phyloP scores from a whole-genome alignment of 2,797 vertebrate species.

The Trematomus bernacchii region DNA sequence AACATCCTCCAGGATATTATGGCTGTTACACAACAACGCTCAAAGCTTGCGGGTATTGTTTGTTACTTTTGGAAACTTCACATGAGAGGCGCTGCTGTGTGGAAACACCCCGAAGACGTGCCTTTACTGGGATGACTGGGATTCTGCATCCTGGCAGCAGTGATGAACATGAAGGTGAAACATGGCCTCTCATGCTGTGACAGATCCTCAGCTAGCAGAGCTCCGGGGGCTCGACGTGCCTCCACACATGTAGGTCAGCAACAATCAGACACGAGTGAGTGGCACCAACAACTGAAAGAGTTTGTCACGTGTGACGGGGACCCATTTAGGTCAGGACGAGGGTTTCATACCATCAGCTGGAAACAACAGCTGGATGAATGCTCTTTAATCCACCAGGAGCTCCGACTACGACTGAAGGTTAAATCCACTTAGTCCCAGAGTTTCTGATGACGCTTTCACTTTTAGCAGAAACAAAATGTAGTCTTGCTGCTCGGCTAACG shows the following conservation, averaged over 20 bases:
- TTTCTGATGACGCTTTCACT: not conserved
- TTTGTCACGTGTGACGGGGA: not conserved
- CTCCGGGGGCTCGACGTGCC: not conserved
- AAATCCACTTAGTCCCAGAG: not conserved
- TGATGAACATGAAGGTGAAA: not conserved
- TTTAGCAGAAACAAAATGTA: too few species aligned
- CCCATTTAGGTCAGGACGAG: not conserved
- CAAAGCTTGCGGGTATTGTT: not conserved
- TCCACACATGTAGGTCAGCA: constrained; percentile 23
- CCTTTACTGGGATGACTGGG: constrained; percentile 3
- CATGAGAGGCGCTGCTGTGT: not conserved
- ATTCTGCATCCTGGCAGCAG: not conserved
- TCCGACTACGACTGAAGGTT: not conserved
- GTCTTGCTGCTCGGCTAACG: not conserved
- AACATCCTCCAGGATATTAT: constrained; percentile 25
- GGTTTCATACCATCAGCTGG: not conserved
- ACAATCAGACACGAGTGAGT: not conserved
- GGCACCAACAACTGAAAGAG: not conserved
- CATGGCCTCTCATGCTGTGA: not conserved
- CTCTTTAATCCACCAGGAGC: too few species aligned
- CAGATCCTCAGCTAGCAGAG: not conserved
- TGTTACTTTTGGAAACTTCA: constrained; percentile 19
- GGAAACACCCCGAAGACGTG: not conserved
- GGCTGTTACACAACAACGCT: constrained; percentile 17
- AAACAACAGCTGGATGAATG: too few species aligned